These are phyloP conservation scores for Panopea generosa DNA, from an alignment of 2,888 invertebrate genomes.

Conservation along the genomic window DNA sequence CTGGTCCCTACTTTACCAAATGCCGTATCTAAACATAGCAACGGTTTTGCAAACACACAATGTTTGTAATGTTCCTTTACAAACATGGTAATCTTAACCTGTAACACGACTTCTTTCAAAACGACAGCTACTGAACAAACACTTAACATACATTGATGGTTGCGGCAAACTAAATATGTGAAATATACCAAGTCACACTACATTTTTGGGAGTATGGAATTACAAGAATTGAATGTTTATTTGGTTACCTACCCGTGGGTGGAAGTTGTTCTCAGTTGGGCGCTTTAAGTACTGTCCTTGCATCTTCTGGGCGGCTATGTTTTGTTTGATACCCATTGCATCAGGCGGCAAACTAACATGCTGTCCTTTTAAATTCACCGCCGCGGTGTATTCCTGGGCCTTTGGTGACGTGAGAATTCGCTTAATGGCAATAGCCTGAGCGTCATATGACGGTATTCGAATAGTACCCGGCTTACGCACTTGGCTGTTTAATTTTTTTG, in stretches of 20 bases:
- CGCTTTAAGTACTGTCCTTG: constrained; percentile 74
- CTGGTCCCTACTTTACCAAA: no score
- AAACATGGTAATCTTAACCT: no score
- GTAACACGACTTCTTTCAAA: no score
- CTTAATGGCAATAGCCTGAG: constrained; percentile 87
- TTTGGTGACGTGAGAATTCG: constrained; percentile 78
- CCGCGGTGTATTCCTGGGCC: constrained; percentile 60
- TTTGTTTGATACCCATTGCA: constrained; percentile 90
- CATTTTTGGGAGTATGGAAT: no score
- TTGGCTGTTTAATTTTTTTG: constrained; percentile 68
- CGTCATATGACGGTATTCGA: constrained; percentile 85
- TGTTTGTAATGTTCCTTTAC: no score
- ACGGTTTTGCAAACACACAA: no score
- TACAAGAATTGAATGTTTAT: no score
- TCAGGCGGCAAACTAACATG: constrained; percentile 89
- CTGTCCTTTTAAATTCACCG: constrained; percentile 55
- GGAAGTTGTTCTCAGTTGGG: constrained; percentile 81
- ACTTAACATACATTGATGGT: no score
- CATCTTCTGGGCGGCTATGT: constrained; percentile 81
- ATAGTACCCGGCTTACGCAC: constrained; percentile 68
- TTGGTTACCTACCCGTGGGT: constrained; percentile 84
- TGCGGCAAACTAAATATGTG: no score
- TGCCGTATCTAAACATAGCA: no score
- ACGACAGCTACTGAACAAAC: no score
- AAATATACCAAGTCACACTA: no score